Evolutionary conservation across 2,888 invertebrate genomes (phyloP), one percentile per base, ranked within the genome.

Genomic region (Odontocolon sp.): DNA sequence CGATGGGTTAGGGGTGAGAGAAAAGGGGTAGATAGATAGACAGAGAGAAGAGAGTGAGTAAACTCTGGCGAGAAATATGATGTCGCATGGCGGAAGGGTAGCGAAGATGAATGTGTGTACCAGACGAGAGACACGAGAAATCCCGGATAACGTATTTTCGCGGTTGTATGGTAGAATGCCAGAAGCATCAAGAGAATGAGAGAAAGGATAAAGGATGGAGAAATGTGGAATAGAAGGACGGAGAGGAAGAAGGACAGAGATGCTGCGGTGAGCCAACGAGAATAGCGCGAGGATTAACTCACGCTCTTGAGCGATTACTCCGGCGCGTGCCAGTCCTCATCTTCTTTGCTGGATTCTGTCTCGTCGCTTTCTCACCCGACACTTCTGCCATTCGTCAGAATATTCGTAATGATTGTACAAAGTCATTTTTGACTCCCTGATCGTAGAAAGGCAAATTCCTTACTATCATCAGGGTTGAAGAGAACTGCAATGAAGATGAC

Each of bases 251-350:
- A 47, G 8, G 45, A 28, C 8, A 36, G 38, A 23, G 38, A 56
- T 9, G 18, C 36, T 31, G 11, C 9, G n/a, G 14, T 26, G 64
- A 59, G 56, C 50, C 63, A 74, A 50, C 38, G 64, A 71, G 59
- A 66, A 75, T 75, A 42, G 38, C 61, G 31, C 50, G 59, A 77
- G 74, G 81, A 83, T 85, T 84, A 82, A 80, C 78, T 79, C 79
- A 77, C 72, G 81, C 80, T 80, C 79, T 83, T 83, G 84, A 86
- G 83, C 84, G 86, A 87, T 86, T 86, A 83, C 83, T 83, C 69
- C 71, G 76, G 72, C 83, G 84, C 84, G 84, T 84, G 85, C 79
- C 77, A 70, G 79, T 82, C 79, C 69, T 76, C 75, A 75, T 76
- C 57, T 80, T 73, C 67, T 57, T 59, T 71, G 66, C 36, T 71